These are phyloP conservation scores for Motacilla tschutschensis DNA, from an alignment of 2,113 vertebrate genomes.

Conservation along the genomic window DNA sequence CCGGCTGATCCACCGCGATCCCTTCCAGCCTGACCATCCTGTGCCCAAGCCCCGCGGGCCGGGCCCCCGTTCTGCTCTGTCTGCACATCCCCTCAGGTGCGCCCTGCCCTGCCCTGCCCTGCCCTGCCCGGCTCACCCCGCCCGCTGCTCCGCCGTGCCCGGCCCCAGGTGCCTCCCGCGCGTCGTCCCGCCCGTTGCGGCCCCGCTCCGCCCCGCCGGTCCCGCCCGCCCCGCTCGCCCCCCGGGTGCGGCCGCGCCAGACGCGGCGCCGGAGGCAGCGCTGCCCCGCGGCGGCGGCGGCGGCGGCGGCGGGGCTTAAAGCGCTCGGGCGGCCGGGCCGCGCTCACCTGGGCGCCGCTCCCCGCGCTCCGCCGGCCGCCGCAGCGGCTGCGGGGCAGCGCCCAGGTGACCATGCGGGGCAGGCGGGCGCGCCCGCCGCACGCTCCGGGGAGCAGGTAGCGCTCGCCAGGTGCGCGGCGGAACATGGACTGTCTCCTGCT, in stretches of 20 bases:
- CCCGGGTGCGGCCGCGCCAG: too few relatives aligned
- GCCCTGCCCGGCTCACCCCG: background rate
- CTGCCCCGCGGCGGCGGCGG: too few relatives aligned
- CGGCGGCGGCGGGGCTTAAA: too few relatives aligned
- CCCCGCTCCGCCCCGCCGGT: too few relatives aligned
- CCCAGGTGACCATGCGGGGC: conserved; percentile 41
- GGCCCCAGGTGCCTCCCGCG: too few relatives aligned
- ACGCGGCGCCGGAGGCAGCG: too few relatives aligned
- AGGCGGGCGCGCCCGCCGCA: background rate
- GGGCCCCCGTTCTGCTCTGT: rapidly evolving
- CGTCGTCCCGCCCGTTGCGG: too few relatives aligned
- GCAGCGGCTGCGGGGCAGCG: conserved; percentile 18
- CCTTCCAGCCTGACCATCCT: background rate
- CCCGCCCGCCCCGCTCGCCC: too few relatives aligned
- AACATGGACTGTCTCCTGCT: conserved; percentile 84
- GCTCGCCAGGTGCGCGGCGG: conserved; percentile 63
- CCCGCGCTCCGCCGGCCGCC: conserved; percentile 36
- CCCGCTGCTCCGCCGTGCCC: background rate
- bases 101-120: rapidly evolving
- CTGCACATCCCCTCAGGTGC: background rate
- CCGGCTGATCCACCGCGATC: background rate
- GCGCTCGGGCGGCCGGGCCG: too few relatives aligned
- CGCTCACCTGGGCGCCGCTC: conserved; percentile 9
- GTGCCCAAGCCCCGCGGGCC: background rate
- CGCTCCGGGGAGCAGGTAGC: conserved; percentile 69